Base-by-base conservation (phyloP, 2,888 invertebrate genomes). In the Gastrophysa polygoni region DNA sequence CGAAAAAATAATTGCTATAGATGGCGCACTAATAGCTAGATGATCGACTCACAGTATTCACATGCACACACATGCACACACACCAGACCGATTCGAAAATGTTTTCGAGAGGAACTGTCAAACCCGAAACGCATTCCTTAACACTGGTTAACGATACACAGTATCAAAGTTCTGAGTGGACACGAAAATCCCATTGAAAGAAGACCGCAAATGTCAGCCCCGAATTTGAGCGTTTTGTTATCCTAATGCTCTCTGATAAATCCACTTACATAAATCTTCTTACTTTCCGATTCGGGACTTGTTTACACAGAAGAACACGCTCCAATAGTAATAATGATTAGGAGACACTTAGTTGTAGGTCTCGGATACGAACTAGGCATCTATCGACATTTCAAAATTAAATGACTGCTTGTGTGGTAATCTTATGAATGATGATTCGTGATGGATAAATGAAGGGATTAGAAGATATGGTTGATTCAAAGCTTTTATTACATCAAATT, bases 191-290 rank as follows among this genome's bases (percentile, higher is more conserved):
- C 68, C 70, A 68, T 70, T 66, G 67, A 62, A 59, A 43, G 61
- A 24, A 38, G 44, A 48, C 61, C 60, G 55, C 60, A 58, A 62
- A 14, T 38, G 58, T 52, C 43, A 32, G 51, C 58, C 21, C 48
- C 57, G 61, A 52, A 61, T 66, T 57, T 60, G 46, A 61, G 54
- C 62, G 51, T 65, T 67, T 64, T 67, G 66, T 68, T 64, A 68
- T 68, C 65, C 64, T 57, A 68, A 67, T 66, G 65, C 68, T 59
- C 47, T 60, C 59, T 38, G 68, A 64, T 69, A 68, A 70, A 70
- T 66, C 70, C 66, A 69, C 69, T 68, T 68, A 68, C 52, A 63
- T 64, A 60, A 68, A 69, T 68, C 69, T 68, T 63, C 64, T 66
- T 64, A 68, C 56, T 61, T 58, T 50, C 58, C 50, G 55, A 62